phyloP scores from a whole-genome alignment of 2,888 invertebrate species.

The Boloria euphrosyne region DNA sequence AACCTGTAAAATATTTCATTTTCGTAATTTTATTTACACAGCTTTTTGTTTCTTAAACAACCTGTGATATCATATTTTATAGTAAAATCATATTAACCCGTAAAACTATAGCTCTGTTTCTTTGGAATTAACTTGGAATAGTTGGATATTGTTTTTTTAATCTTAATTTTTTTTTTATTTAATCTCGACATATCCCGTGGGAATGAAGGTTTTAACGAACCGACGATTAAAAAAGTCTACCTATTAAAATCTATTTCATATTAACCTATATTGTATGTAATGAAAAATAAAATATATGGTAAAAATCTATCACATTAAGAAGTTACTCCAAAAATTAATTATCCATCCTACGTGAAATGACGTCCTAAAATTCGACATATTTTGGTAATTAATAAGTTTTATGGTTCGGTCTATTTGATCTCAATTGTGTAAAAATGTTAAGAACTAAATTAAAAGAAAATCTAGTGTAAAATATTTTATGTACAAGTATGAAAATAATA shows the following conservation, averaged over 20 bases:
- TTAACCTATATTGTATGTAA: too few species aligned
- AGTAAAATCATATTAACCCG: not conserved
- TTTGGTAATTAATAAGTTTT: slow-evolving; percentile 6
- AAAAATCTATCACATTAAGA: not conserved
- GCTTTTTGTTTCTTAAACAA: not conserved
- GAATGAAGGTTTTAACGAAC: too few species aligned
- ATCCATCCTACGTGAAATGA: slow-evolving; percentile 9
- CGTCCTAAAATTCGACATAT: slow-evolving; percentile 12
- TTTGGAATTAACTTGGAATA: not conserved
- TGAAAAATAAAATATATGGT: not conserved
- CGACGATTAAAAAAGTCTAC: too few species aligned
- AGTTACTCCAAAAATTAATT: slow-evolving; percentile 7
- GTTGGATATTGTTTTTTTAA: not conserved
- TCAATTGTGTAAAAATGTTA: slow-evolving; percentile 12
- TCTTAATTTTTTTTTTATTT: too few species aligned
- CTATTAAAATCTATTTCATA: too few species aligned
- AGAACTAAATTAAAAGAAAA: slow-evolving; percentile 13
- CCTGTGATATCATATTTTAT: slow-evolving; percentile 14
- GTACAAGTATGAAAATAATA: slow-evolving; percentile 4
- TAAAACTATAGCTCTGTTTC: slow-evolving; percentile 4
- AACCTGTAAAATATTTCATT: too few species aligned
- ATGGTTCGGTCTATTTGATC: slow-evolving; percentile 25
- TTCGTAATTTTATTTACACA: too few species aligned
- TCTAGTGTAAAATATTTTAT: slow-evolving; percentile 3
- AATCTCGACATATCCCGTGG: too few species aligned